Conservation (phyloP, 2,113 vertebrate species). For the Opisthocomus hoazin region DNA sequence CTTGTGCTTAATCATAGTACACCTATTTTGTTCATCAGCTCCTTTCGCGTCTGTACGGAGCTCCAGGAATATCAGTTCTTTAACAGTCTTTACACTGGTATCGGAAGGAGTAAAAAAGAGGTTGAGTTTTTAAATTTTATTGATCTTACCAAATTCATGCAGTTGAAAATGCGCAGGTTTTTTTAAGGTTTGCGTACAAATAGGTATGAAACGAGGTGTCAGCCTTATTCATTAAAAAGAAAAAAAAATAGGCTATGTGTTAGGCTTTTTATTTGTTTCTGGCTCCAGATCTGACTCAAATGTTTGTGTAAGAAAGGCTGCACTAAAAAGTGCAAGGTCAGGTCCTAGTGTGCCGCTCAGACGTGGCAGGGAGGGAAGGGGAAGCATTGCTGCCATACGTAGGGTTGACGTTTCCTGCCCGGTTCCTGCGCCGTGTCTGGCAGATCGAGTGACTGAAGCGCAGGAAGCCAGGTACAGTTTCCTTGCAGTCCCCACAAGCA, state of each 20-base stretch:
- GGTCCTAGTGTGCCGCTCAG: background rate
- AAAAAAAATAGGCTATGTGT: background rate
- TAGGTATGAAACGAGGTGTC: background rate
- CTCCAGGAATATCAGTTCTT: background rate
- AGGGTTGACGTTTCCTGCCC: background rate
- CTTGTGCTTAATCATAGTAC: background rate
- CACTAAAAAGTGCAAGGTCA: constrained; percentile 5
- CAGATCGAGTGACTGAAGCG: background rate
- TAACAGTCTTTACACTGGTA: background rate
- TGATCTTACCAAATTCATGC: background rate
- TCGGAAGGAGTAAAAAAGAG: background rate
- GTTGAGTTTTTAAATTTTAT: background rate
- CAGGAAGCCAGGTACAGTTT: background rate
- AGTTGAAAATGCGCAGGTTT: background rate
- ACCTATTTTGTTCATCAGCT: background rate
- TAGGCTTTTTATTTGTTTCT: background rate
- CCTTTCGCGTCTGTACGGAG: background rate
- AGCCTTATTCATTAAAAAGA: background rate
- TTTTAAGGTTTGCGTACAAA: background rate
- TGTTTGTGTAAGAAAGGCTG: background rate
- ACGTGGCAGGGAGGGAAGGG: background rate
- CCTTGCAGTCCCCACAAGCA: background rate
- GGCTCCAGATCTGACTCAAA: background rate
- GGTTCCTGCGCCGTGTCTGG: background rate
- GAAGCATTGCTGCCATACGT: background rate